A percentile compares a stretch with the other conserved stretches of the same genome.
Evolutionary conservation across 2,113 vertebrate species (phyloP).

Genomic region (Hucho hucho): DNA sequence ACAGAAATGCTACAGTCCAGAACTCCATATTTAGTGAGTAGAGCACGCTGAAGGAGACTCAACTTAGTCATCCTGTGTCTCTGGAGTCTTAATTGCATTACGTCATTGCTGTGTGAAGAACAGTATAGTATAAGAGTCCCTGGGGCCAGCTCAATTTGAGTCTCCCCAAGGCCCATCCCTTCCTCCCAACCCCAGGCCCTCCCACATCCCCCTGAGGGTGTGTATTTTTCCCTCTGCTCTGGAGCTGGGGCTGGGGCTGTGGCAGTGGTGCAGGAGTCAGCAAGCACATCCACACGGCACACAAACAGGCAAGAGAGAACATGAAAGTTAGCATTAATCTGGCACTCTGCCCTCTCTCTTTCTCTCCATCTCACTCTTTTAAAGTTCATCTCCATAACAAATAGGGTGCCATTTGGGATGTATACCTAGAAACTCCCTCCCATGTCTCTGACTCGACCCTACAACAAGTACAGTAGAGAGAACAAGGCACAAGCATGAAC

Average conservation of each 20-base stretch:
- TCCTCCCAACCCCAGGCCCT: neutral
- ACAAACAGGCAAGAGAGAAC: slow-evolving; percentile 43
- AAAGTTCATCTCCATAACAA: too few relatives aligned
- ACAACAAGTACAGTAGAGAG: neutral
- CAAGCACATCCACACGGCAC: slow-evolving; percentile 42
- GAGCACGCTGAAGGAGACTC: neutral
- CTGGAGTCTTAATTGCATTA: neutral
- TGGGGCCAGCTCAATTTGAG: slow-evolving; percentile 27
- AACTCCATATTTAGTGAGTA: neutral
- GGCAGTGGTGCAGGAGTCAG: slow-evolving; percentile 32
- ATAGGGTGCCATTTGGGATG: too few relatives aligned
- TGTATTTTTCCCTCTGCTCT: slow-evolving; percentile 24
- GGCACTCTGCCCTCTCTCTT: slow-evolving; percentile 13
- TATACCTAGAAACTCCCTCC: neutral
- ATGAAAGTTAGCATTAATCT: slow-evolving; percentile 59
- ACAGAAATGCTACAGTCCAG: neutral
- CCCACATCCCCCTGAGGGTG: slow-evolving; percentile 14
- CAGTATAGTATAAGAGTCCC: neutral
- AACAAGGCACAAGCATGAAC: neutral
- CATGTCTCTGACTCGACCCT: slow-evolving; percentile 23
- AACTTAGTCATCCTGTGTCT: neutral
- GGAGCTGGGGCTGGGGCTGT: neutral
- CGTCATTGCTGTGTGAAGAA: slow-evolving; percentile 7
- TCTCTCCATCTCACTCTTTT: slow-evolving; percentile 13
- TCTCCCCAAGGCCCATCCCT: neutral